A percentile compares a stretch with the other conserved stretches of the same genome.
Evolutionary conservation across 2,113 vertebrate genomes (phyloP).

Genomic region (Leuciscus idus): DNA sequence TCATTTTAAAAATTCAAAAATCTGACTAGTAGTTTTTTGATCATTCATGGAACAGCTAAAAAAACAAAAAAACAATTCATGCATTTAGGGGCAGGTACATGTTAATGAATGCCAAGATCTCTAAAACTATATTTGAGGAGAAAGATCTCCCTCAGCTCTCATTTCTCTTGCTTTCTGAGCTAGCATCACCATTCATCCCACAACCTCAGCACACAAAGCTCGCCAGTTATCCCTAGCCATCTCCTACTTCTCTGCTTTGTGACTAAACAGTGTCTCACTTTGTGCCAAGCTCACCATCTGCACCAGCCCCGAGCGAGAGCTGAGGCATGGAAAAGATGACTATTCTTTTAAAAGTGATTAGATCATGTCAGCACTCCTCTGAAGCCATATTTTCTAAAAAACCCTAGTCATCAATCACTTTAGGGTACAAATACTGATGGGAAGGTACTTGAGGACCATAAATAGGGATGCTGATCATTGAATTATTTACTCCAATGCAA

Average conservation of each 20-base stretch:
- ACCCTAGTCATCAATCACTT: conserved; percentile 21
- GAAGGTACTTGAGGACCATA: background rate
- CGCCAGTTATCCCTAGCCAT: conserved; percentile 44
- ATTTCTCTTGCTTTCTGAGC: background rate
- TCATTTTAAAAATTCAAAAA: background rate
- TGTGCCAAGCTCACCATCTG: conserved; percentile 49
- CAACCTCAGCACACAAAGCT: conserved; percentile 38
- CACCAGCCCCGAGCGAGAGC: conserved; percentile 26
- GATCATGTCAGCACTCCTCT: conserved; percentile 31
- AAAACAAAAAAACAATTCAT: background rate
- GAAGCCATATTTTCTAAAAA: conserved; percentile 1
- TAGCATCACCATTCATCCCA: conserved; percentile 28
- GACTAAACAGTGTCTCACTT: conserved; percentile 39
- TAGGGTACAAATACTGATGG: background rate
- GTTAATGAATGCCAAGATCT: background rate
- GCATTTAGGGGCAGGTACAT: background rate
- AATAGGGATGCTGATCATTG: background rate
- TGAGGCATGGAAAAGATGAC: conserved; percentile 23
- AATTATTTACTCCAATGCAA: background rate
- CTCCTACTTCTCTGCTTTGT: conserved; percentile 41
- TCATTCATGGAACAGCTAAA: background rate
- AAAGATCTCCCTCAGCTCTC: background rate
- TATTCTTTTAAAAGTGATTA: conserved; percentile 33
- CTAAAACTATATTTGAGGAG: background rate
- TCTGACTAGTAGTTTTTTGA: background rate